Evolutionary conservation across 2,113 vertebrate species (phyloP).

Genomic region (Zosterops borbonicus): DNA sequence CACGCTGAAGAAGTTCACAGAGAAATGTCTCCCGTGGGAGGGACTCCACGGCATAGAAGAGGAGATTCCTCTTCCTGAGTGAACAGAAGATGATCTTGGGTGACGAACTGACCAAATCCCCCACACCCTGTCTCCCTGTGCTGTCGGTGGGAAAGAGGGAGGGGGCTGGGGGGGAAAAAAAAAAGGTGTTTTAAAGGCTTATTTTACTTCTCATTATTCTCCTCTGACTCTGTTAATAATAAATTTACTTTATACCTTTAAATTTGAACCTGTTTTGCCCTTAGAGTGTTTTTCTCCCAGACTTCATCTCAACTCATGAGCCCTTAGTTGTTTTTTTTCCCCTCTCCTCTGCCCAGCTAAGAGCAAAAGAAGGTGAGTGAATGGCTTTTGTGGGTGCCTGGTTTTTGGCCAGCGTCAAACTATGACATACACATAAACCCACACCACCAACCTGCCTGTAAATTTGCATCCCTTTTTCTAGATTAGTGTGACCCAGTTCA

Average conservation of each 20-base stretch:
- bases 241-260: not conserved
- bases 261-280: not conserved
- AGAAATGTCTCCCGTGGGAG: not conserved
- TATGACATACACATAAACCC: not conserved
- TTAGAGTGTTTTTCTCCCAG: not conserved
- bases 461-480: not conserved
- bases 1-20: rapidly evolving
- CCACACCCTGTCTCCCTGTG: not conserved
- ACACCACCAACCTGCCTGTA: not conserved
- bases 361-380: not conserved
- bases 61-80: not conserved
- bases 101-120: not conserved
- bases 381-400: not conserved
- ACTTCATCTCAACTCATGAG: not conserved
- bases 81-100: not conserved
- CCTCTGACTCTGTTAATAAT: not conserved
- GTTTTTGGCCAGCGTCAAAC: not conserved
- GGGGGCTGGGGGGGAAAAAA: too few species aligned
- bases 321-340: not conserved
- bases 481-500: not conserved
- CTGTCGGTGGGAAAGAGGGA: rapidly evolving
- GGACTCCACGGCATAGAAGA: not conserved
- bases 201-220: not conserved
- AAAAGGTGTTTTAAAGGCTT: not conserved
- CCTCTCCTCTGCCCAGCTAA: not conserved